Evolutionary conservation across 2,113 vertebrate genomes (phyloP).

Genomic region (Anarrhichthys ocellatus): DNA sequence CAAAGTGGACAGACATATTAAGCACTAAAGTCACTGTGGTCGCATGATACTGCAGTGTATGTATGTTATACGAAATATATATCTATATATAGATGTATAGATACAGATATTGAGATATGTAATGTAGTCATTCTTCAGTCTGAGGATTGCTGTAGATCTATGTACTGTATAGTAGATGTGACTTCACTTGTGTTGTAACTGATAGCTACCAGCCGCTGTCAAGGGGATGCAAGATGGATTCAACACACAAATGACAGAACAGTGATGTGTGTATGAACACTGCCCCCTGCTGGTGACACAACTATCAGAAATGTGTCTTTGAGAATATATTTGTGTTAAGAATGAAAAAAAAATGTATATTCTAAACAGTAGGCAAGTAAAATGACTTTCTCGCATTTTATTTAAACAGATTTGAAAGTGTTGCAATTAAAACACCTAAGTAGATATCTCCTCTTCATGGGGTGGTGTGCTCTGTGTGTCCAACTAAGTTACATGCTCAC

Average conservation of each 20-base stretch:
- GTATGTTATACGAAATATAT: background rate
- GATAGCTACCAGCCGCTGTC: slow-evolving; percentile 23
- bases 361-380: background rate
- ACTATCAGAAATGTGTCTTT: slow-evolving; percentile 1
- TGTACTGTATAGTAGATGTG: background rate
- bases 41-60: slow-evolving; percentile 11
- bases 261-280: slow-evolving; percentile 68
- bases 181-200: background rate
- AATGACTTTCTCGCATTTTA: background rate
- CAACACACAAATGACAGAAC: slow-evolving; percentile 26
- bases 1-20: slow-evolving; percentile 44
- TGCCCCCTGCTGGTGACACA: slow-evolving; percentile 78
- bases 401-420: background rate
- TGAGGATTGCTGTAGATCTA: background rate
- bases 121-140: slow-evolving; percentile 1
- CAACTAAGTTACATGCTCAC: background rate
- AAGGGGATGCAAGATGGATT: slow-evolving; percentile 45
- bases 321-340: background rate
- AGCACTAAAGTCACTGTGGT: slow-evolving; percentile 64
- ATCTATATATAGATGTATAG: background rate
- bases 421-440: background rate
- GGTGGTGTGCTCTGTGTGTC: background rate
- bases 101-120: no score
- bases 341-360: background rate
- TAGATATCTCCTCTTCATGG: background rate